These are phyloP conservation scores for Coptodon bakossiorum DNA, from an alignment of 2,113 vertebrate species.

Conservation along the genomic window DNA sequence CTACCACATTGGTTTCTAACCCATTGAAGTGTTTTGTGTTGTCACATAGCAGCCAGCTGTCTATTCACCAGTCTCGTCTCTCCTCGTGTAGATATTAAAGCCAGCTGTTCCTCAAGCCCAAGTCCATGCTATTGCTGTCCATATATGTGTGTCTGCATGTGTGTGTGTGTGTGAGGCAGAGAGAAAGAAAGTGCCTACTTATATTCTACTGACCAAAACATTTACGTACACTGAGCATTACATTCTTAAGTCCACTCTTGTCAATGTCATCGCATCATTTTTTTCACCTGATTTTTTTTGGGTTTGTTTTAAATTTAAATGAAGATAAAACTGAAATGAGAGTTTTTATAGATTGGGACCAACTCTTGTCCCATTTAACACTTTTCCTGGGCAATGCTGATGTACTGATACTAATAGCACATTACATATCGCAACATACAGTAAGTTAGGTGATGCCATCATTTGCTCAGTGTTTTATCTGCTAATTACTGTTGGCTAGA, in stretches of 20 bases:
- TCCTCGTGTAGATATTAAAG: slow-evolving; percentile 29
- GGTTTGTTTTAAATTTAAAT: background rate
- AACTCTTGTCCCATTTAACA: background rate
- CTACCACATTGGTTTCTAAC: background rate
- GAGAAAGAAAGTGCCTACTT: background rate
- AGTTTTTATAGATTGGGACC: background rate
- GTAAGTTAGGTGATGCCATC: background rate
- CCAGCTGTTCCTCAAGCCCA: slow-evolving; percentile 21
- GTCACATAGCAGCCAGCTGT: background rate
- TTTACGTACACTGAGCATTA: background rate
- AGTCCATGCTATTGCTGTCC: slow-evolving; percentile 67
- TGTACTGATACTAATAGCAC: background rate
- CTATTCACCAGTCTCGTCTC: background rate
- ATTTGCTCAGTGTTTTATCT: slow-evolving; percentile 7
- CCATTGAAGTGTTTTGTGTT: background rate
- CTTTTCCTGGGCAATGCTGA: background rate
- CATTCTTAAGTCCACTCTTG: background rate
- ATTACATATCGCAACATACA: background rate
- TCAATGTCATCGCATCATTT: slow-evolving; percentile 3
- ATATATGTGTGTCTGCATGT: slow-evolving; percentile 24
- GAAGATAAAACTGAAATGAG: background rate
- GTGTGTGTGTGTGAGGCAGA: background rate
- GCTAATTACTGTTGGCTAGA: slow-evolving; percentile 9
- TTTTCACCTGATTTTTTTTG: background rate
- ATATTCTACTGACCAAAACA: slow-evolving; percentile 43